phyloP scores from a whole-genome alignment of 64 coral and sea anemone genomes.

The Anthopleura sola region DNA sequence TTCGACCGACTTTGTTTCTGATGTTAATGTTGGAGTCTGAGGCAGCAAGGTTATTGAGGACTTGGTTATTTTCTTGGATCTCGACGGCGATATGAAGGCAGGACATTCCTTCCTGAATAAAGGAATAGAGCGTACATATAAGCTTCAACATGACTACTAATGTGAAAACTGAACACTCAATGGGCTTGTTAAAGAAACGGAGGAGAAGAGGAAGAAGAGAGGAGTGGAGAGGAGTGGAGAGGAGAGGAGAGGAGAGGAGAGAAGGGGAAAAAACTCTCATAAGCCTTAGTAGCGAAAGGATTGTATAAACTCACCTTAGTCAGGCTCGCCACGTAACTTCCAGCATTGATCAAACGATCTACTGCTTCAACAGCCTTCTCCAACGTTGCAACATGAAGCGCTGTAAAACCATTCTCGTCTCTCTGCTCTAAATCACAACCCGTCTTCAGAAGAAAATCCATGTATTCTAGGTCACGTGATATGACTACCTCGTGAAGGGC shows the following conservation, averaged over 20 bases:
- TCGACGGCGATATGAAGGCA: conserved; percentile 42
- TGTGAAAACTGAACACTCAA: neutral
- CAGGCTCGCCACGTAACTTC: conserved; percentile 22
- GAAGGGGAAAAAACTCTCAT: too few relatives aligned
- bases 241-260: too few relatives aligned
- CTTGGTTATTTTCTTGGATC: neutral
- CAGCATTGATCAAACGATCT: conserved; percentile 21
- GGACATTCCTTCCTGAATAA: conserved; percentile 57
- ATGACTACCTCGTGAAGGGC: conserved; percentile 39
- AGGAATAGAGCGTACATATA: neutral
- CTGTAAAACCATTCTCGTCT: conserved; percentile 55
- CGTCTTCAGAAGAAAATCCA: neutral
- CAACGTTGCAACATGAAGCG: conserved; percentile 47
- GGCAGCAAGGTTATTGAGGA: neutral
- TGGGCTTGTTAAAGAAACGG: too few relatives aligned
- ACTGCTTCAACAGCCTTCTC: conserved; percentile 23
- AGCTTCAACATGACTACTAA: neutral
- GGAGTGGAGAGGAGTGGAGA: too few relatives aligned
- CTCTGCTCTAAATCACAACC: conserved; percentile 27
- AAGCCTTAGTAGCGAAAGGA: too few relatives aligned
- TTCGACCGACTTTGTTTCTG: conserved; percentile 54
- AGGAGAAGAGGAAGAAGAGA: too few relatives aligned
- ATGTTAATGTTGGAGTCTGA: neutral
- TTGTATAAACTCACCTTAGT: conserved; percentile 23
- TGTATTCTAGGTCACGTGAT: conserved; percentile 26